A percentile compares a stretch with the other conserved stretches of the same genome.
phyloP scores from a whole-genome alignment of 2,113 vertebrate species.

The Aix galericulata region DNA sequence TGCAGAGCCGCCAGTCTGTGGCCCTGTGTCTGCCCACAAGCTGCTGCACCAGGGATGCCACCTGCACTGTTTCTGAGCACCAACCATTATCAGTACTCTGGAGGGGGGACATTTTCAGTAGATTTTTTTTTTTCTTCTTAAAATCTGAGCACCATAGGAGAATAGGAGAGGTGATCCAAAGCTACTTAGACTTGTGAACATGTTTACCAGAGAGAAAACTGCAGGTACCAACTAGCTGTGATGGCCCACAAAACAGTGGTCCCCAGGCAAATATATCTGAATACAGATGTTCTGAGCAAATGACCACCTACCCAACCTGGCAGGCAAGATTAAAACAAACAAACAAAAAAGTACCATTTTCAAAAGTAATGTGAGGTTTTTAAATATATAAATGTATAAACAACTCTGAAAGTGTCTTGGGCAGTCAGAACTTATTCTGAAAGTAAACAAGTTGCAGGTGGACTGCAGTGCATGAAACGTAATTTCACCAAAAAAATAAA shows the following conservation, averaged over 20 bases:
- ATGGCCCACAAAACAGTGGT: too few species aligned
- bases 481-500: background rate
- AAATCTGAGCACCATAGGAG: background rate
- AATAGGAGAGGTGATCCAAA: background rate
- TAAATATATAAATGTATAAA: background rate
- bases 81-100: background rate
- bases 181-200: background rate
- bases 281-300: background rate
- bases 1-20: background rate
- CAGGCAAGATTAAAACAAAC: background rate
- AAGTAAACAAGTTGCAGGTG: background rate
- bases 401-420: background rate
- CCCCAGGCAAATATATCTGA: background rate
- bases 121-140: too few species aligned
- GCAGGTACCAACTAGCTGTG: too few species aligned
- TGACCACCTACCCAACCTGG: rapidly evolving
- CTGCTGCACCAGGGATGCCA: background rate
- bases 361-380: background rate
- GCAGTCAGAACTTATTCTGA: background rate
- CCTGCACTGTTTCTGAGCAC: background rate
- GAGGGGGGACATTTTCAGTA: background rate
- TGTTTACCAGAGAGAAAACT: background rate
- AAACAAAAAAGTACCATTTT: background rate
- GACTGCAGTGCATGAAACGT: background rate
- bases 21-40: rapidly evolving